Percentiles rank a stretch among this genome's conserved stretches.
phyloP scores from a whole-genome alignment of 1,140 invertebrate genomes.

The Drosophila tropicalis region DNA sequence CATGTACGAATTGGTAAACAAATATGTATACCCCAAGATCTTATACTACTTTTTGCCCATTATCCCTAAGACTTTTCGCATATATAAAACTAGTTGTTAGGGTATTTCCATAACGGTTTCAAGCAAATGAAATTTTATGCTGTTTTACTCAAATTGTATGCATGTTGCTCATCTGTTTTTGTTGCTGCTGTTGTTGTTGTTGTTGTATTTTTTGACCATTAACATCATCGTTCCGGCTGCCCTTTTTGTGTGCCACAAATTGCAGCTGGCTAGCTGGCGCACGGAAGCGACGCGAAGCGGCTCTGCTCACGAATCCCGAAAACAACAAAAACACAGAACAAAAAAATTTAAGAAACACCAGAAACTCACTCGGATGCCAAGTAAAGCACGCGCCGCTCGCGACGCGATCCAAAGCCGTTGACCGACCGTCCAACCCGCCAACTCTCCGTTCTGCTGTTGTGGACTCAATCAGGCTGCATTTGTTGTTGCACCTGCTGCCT shows the following conservation, averaged over 20 bases:
- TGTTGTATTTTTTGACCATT: conserved; percentile 26
- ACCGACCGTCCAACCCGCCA: conserved; percentile 13
- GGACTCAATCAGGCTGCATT: conserved; percentile 65
- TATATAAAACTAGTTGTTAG: neutral
- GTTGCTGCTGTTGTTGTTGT: conserved; percentile 8
- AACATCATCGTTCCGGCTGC: conserved; percentile 63
- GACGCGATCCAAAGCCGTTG: conserved; percentile 43
- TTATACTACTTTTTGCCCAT: too few relatives aligned
- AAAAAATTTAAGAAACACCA: conserved; percentile 21
- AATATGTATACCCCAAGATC: too few relatives aligned
- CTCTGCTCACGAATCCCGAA: conserved; percentile 62
- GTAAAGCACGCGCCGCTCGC: conserved; percentile 69
- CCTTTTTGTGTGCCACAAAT: conserved; percentile 69
- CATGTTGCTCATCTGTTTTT: conserved; percentile 26
- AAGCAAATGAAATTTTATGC: neutral
- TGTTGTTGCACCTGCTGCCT: conserved; percentile 58
- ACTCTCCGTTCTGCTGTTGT: conserved; percentile 59
- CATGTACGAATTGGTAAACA: too few relatives aligned
- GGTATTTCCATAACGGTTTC: neutral
- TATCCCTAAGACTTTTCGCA: neutral
- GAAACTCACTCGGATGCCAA: conserved; percentile 23
- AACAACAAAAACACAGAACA: conserved; percentile 45
- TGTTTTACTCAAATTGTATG: conserved; percentile 33
- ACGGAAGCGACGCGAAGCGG: conserved; percentile 57
- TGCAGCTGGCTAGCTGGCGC: conserved; percentile 64